Evolutionary conservation across 2,113 vertebrate genomes (phyloP), one percentile per base, ranked within the genome.

Genomic region (Chauna torquata): DNA sequence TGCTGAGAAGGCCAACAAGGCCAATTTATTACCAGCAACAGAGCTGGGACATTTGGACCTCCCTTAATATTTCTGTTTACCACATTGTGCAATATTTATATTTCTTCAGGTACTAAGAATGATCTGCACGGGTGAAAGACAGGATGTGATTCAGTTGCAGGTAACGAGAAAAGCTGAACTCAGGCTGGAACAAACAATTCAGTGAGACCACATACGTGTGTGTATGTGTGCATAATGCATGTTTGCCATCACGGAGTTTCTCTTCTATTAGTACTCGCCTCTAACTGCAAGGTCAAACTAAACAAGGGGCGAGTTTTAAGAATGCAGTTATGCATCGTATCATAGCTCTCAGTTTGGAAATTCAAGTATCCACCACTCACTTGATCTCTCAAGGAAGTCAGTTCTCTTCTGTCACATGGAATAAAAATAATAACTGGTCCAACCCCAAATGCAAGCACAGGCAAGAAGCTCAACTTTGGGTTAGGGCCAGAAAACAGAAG

Each of bases 121-220:
- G 40, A 83, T 11, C 18, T 25, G 17, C n/a, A 28, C 9, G 23
- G 27, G 17, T 44, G 25, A 81, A 36, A 45, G 49, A 40, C 40
- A 58, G 69, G 74, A 84, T 70, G 74, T 25, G 55, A 79, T 68
- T 71, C 85, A 95, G 50, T 5, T 40, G n/a, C 42, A 85, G 42
- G 52, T 17, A 62, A 87, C 20, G 6, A 27, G 84, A 89, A 78
- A 18, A 47, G 44, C 30, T 72, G 44, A 79, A 64, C 44, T 57
- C 19, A 11, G 34, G 34, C 58, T 40, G 36, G 47, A 44, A 36
- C 2, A 4, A 42, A 8, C 0, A 0, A 54, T 19, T 11, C 52
- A 4, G 2, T 8, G 38, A 82, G 69, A 28, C 15, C 20, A 30
- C 38, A 65, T 30, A 28, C 38, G 19, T 20, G 62, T 57, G 19